phyloP scores from a whole-genome alignment of 2,888 invertebrate species.

The Chymomyza amoena region DNA sequence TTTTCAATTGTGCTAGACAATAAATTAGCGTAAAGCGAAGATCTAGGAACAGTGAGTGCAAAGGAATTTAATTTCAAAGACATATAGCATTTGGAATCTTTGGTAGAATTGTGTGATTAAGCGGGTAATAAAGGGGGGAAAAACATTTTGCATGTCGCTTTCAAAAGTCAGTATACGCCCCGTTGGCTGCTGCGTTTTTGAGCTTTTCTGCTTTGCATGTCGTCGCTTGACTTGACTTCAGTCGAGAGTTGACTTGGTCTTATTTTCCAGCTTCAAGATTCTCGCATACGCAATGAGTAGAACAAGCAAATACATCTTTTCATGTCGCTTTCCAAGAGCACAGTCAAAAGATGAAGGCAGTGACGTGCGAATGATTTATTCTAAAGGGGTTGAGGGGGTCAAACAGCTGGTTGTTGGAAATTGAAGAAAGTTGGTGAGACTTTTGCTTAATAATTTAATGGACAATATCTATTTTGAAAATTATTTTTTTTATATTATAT shows the following conservation, averaged over 20 bases:
- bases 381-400: too few species aligned
- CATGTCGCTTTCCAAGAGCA: constrained; percentile 24
- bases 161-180: background rate
- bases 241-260: background rate
- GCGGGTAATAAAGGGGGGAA: constrained; percentile 30
- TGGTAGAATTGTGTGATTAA: constrained; percentile 41
- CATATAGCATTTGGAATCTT: background rate
- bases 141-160: constrained; percentile 4
- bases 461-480: too few species aligned
- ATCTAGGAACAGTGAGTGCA: constrained; percentile 1
- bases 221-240: background rate
- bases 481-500: too few species aligned
- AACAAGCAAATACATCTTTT: constrained; percentile 55
- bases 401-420: too few species aligned
- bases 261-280: constrained; percentile 16
- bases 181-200: constrained; percentile 33
- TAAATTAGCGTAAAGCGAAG: constrained; percentile 43
- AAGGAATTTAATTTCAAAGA: constrained; percentile 55
- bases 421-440: too few species aligned
- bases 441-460: too few species aligned
- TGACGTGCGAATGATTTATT: too few species aligned
- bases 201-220: constrained; percentile 24
- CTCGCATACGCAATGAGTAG: constrained; percentile 55
- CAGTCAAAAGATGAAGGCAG: background rate
- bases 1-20: constrained; percentile 42